phyloP scores from a whole-genome alignment of 2,888 invertebrate species.

The Temnothorax ravouxi region DNA sequence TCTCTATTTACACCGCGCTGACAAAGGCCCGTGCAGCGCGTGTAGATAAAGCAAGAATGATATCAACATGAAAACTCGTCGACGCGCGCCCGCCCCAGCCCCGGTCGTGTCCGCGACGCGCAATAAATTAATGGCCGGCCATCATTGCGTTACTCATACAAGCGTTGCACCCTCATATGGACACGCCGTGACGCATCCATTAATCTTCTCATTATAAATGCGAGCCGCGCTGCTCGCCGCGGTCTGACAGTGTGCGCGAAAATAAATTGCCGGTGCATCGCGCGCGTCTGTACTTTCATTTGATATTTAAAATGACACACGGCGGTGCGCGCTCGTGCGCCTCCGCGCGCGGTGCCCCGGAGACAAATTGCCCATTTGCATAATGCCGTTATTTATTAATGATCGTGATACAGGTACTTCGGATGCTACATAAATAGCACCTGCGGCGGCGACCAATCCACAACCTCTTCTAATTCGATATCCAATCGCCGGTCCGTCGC shows the following conservation, averaged over 20 bases:
- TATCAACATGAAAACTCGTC: slow-evolving; percentile 72
- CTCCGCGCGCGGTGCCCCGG: slow-evolving; percentile 66
- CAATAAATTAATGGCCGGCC: slow-evolving; percentile 77
- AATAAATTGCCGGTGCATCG: slow-evolving; percentile 82
- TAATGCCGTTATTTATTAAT: slow-evolving; percentile 84
- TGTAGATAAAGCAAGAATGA: slow-evolving; percentile 67
- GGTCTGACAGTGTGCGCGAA: slow-evolving; percentile 73
- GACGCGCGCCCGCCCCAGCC: slow-evolving; percentile 68
- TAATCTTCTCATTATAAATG: slow-evolving; percentile 82
- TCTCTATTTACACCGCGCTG: slow-evolving; percentile 64
- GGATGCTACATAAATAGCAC: slow-evolving; percentile 73
- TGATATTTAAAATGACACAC: slow-evolving; percentile 82
- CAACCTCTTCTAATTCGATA: slow-evolving; percentile 76
- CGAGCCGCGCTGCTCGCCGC: slow-evolving; percentile 77
- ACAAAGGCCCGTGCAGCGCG: slow-evolving; percentile 65
- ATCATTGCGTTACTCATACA: slow-evolving; percentile 75
- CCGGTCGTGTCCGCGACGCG: slow-evolving; percentile 67
- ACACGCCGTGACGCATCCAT: slow-evolving; percentile 78
- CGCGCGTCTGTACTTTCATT: slow-evolving; percentile 83
- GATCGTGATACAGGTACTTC: slow-evolving; percentile 73
- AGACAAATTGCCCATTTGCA: slow-evolving; percentile 84
- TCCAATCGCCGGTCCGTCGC: slow-evolving; percentile 58
- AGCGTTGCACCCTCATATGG: slow-evolving; percentile 66
- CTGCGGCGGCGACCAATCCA: slow-evolving; percentile 73
- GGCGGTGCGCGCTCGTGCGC: slow-evolving; percentile 60